A percentile compares a stretch with the other conserved stretches of the same genome.
These are phyloP conservation scores for Leptinotarsa undecemlineata DNA, from an alignment of 1,140 invertebrate genomes.

Conservation along the genomic window DNA sequence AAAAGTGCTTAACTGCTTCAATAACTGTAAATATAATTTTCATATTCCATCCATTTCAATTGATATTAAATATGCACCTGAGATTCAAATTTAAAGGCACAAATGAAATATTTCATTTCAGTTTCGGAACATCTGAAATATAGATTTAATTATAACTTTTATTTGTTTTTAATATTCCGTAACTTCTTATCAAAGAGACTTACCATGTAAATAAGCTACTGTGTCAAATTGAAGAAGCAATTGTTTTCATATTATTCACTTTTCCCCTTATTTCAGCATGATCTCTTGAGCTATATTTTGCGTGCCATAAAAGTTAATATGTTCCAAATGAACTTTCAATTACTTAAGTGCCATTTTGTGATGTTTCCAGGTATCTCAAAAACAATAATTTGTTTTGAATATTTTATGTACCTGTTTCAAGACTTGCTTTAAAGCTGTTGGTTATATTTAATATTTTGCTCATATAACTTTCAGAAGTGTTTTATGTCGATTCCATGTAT, in stretches of 20 bases:
- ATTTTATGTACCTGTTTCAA: not conserved
- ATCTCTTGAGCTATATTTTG: no score
- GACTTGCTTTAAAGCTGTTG: not conserved
- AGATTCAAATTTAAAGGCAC: not conserved
- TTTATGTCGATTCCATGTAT: not conserved
- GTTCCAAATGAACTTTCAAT: not conserved
- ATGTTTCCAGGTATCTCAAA: not conserved
- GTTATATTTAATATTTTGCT: not conserved
- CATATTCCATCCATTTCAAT: not conserved
- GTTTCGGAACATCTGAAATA: no score
- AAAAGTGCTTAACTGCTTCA: no score
- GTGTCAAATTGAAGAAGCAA: no score
- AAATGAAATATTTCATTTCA: not conserved
- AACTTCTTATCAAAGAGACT: no score
- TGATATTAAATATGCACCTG: not conserved
- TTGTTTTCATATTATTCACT: no score
- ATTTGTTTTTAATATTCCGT: no score
- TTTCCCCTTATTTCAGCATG: no score
- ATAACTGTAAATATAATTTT: not conserved
- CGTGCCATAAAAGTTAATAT: no score
- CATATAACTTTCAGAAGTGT: not conserved
- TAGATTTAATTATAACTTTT: no score
- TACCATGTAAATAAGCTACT: no score
- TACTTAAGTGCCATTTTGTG: not conserved
- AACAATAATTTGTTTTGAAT: not conserved